phyloP scores from a whole-genome alignment of 1,140 invertebrate species.

The Drepana arcuata region DNA sequence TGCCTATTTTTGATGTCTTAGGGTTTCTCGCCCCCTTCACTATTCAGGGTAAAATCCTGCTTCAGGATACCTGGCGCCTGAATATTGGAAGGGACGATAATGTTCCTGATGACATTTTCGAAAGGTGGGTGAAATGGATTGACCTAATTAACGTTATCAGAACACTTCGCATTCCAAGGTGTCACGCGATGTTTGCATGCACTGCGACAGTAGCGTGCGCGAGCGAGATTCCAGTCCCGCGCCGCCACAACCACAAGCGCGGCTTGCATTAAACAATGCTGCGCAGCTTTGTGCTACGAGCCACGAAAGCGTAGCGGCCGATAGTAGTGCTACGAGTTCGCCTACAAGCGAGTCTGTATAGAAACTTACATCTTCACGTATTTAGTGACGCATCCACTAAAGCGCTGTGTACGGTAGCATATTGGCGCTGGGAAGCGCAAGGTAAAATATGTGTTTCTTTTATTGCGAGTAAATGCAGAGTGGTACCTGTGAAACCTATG shows the following conservation, averaged over 20 bases:
- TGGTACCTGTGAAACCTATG: slow-evolving; percentile 27
- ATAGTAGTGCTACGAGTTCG: not conserved
- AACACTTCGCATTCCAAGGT: slow-evolving; percentile 6
- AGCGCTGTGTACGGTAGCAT: slow-evolving; percentile 7
- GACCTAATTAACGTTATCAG: not conserved
- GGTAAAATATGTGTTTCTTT: slow-evolving; percentile 2
- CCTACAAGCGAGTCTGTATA: not conserved
- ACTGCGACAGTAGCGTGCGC: not conserved
- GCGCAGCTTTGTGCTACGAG: not conserved
- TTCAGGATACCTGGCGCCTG: slow-evolving; percentile 10
- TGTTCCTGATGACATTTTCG: slow-evolving; percentile 3
- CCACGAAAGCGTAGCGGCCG: not conserved
- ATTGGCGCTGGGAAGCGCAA: slow-evolving; percentile 7
- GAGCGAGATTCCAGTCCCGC: not conserved
- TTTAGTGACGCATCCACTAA: slow-evolving; percentile 10
- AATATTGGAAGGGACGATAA: slow-evolving; percentile 11
- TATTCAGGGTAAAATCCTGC: slow-evolving; percentile 10
- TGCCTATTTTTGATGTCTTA: slow-evolving; percentile 15
- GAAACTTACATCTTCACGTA: slow-evolving; percentile 4
- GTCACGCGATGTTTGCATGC: not conserved
- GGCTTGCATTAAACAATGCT: not conserved
- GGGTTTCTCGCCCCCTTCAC: slow-evolving; percentile 15
- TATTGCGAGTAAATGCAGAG: slow-evolving; percentile 25
- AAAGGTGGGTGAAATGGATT: slow-evolving; percentile 13
- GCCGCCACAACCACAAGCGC: not conserved